A percentile compares a stretch with the other conserved stretches of the same genome.
Evolutionary conservation across 2,797 vertebrate species (phyloP).

Genomic region (Pseudochromis fuscus): DNA sequence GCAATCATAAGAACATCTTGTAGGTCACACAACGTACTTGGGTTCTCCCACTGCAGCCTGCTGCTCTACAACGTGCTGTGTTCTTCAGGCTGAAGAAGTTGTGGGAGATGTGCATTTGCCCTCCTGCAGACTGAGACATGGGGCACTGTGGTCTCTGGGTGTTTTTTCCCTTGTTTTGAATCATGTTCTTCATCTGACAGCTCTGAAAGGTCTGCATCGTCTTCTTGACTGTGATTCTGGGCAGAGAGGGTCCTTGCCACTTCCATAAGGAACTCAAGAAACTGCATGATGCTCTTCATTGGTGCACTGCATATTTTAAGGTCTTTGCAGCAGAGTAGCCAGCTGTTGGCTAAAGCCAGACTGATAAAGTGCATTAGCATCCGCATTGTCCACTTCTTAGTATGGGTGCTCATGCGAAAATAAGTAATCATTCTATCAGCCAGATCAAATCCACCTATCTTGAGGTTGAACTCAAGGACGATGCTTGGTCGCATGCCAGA

Average conservation of each 20-base stretch:
- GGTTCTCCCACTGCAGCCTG: background rate
- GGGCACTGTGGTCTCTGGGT: background rate
- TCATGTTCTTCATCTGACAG: background rate
- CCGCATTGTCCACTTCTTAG: conserved; percentile 39
- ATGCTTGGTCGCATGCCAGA: conserved; percentile 26
- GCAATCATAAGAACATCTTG: background rate
- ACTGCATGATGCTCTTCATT: conserved; percentile 22
- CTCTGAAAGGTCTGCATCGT: background rate
- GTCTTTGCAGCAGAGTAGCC: conserved; percentile 38
- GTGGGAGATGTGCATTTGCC: conserved; percentile 10
- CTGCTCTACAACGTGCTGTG: no score
- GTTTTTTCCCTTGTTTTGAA: background rate
- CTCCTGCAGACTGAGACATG: conserved; percentile 22
- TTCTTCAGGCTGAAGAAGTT: no score
- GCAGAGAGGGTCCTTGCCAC: conserved; percentile 7
- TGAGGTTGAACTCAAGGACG: conserved; percentile 33
- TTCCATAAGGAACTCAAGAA: conserved; percentile 28
- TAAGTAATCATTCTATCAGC: conserved; percentile 29
- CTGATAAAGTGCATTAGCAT: conserved; percentile 50
- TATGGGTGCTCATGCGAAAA: conserved; percentile 16
- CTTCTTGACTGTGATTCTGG: conserved; percentile 1
- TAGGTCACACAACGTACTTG: background rate
- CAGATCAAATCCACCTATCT: conserved; percentile 31
- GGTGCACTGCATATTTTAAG: background rate
- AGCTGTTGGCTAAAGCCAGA: conserved; percentile 51